These are phyloP conservation scores for Ptilorrhoa leucosticta DNA, from an alignment of 2,113 vertebrate genomes.

Conservation along the genomic window DNA sequence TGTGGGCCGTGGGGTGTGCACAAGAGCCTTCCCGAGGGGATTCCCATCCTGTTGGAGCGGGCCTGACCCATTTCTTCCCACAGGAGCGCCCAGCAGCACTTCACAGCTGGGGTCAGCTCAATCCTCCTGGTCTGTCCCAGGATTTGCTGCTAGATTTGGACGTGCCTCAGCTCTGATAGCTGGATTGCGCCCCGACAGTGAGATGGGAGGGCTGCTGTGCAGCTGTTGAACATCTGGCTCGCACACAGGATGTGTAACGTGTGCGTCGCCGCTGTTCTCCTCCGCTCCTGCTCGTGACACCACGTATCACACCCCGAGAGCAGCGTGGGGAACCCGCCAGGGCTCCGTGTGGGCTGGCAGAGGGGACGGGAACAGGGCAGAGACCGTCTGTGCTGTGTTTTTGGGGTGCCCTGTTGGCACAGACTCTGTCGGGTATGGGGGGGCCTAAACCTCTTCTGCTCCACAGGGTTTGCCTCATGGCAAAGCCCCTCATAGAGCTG, in stretches of 20 bases:
- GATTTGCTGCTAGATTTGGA: neutral
- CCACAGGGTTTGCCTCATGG: neutral
- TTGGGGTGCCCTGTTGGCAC: neutral
- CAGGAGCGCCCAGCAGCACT: neutral
- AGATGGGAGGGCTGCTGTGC: neutral
- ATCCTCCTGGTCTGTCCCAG: neutral
- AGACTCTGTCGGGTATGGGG: accelerated
- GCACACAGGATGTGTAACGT: neutral
- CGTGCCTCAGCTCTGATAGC: neutral
- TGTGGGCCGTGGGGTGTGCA: accelerated
- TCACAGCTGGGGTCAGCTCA: too few species aligned
- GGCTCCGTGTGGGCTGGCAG: neutral
- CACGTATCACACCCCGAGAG: neutral
- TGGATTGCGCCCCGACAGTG: neutral
- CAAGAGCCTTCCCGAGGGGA: neutral
- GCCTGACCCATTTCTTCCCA: neutral
- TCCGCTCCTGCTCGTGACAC: accelerated
- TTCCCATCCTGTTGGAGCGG: accelerated
- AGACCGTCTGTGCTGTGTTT: neutral
- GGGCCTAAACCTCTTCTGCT: neutral
- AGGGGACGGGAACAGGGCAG: neutral
- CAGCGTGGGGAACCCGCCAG: neutral
- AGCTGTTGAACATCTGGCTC: constrained; percentile 18
- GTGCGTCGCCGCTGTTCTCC: neutral
- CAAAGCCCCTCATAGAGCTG: neutral